Conservation (phyloP, 1,140 invertebrate species). For the Samia ricini region DNA sequence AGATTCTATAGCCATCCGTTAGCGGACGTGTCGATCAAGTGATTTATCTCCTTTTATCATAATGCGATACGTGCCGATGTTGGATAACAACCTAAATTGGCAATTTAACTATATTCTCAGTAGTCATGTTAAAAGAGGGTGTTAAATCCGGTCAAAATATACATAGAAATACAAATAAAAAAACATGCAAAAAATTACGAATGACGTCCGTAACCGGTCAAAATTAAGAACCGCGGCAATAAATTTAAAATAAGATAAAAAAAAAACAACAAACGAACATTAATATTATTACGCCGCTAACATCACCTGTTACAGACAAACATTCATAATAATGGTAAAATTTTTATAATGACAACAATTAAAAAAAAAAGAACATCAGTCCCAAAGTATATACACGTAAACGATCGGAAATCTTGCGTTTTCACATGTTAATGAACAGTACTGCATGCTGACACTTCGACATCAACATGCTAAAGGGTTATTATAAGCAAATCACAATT, state of each 20-base stretch:
- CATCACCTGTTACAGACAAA: not conserved
- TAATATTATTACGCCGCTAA: not conserved
- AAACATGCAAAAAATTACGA: not conserved
- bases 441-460: constrained; percentile 41
- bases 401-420: constrained; percentile 23
- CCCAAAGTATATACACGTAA: constrained; percentile 16
- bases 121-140: constrained; percentile 10
- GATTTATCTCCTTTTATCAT: not conserved
- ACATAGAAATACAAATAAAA: not conserved
- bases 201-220: not conserved
- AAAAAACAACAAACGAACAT: not conserved
- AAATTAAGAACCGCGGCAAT: not conserved
- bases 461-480: constrained; percentile 45
- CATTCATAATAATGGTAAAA: constrained; percentile 31
- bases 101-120: constrained; percentile 11
- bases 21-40: too few relatives aligned
- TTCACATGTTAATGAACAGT: constrained; percentile 20
- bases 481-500: constrained; percentile 35
- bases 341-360: constrained; percentile 14
- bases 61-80: constrained; percentile 7
- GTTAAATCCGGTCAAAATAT: constrained; percentile 20
- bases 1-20: too few relatives aligned
- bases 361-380: constrained; percentile 18
- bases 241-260: constrained; percentile 25
- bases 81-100: constrained; percentile 16